Evolutionary conservation across 2,797 vertebrate species (phyloP).

Genomic region (Hemitrygon akajei): DNA sequence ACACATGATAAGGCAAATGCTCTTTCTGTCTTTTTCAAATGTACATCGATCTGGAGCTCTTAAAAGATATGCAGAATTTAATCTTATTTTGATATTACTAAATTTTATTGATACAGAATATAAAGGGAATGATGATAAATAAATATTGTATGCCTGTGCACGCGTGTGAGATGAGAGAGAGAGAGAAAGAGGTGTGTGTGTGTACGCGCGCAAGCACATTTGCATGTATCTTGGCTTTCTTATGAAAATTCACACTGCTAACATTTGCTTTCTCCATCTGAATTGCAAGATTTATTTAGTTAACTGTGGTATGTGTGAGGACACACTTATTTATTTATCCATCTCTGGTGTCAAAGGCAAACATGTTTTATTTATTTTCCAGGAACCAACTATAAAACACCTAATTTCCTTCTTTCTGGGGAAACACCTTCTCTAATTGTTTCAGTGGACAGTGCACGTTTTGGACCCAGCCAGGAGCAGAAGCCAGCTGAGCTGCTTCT

Average conservation of each 20-base stretch:
- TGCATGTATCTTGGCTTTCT: neutral
- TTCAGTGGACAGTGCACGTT: neutral
- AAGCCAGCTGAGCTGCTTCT: neutral
- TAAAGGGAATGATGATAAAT: too few relatives aligned
- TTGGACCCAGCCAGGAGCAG: neutral
- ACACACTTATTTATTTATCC: conserved; percentile 32
- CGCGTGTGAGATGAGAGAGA: too few relatives aligned
- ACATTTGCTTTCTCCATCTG: neutral
- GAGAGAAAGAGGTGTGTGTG: too few relatives aligned
- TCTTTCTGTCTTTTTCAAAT: neutral
- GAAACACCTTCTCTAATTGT: neutral
- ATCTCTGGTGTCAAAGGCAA: conserved; percentile 14
- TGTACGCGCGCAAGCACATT: neutral
- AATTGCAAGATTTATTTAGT: conserved; percentile 25
- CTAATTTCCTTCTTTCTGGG: neutral
- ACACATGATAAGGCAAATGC: neutral
- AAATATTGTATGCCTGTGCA: too few relatives aligned
- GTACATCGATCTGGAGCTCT: neutral
- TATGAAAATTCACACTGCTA: neutral
- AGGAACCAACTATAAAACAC: conserved; percentile 14
- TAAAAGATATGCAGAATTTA: neutral
- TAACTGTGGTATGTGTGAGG: conserved; percentile 14
- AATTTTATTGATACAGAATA: neutral
- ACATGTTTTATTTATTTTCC: conserved; percentile 14
- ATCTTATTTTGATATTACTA: too few relatives aligned